Conservation (phyloP, 2,113 vertebrate species). For the Myrmecophaga tridactyla region DNA sequence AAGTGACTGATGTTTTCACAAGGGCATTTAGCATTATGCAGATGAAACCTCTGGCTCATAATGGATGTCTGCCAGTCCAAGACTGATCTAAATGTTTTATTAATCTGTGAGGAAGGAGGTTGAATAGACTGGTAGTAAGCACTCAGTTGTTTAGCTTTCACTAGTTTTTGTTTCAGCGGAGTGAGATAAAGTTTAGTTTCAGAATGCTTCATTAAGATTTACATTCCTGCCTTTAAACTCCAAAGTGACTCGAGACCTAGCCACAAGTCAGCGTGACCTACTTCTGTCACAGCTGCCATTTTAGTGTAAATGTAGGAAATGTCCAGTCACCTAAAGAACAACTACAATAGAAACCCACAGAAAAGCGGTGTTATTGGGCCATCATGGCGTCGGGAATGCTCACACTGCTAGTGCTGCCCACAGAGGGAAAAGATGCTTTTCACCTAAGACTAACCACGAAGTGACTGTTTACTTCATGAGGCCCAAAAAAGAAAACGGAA, state of each 20-base stretch:
- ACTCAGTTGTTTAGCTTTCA: not conserved
- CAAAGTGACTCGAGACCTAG: not conserved
- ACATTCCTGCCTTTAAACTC: not conserved
- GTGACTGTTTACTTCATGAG: conserved; percentile 69
- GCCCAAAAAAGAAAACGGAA: conserved; percentile 45
- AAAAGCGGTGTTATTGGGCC: not conserved
- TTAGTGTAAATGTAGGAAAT: not conserved
- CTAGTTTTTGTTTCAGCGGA: not conserved
- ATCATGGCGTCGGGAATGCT: not conserved
- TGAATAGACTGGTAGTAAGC: not conserved
- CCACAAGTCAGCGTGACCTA: not conserved
- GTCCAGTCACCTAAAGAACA: not conserved
- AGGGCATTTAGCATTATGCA: conserved; percentile 19
- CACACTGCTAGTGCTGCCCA: not conserved
- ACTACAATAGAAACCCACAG: not conserved
- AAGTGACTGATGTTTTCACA: conserved; percentile 41
- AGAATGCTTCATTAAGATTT: not conserved
- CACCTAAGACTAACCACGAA: conserved; percentile 52
- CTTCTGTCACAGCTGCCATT: not conserved
- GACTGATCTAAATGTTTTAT: not conserved
- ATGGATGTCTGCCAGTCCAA: not conserved
- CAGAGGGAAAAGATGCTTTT: conserved; percentile 56
- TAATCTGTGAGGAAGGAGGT: not conserved
- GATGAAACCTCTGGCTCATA: not conserved
- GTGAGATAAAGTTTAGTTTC: not conserved